Conservation (phyloP, 2,113 vertebrate genomes). For the Tonatia bakeri region DNA sequence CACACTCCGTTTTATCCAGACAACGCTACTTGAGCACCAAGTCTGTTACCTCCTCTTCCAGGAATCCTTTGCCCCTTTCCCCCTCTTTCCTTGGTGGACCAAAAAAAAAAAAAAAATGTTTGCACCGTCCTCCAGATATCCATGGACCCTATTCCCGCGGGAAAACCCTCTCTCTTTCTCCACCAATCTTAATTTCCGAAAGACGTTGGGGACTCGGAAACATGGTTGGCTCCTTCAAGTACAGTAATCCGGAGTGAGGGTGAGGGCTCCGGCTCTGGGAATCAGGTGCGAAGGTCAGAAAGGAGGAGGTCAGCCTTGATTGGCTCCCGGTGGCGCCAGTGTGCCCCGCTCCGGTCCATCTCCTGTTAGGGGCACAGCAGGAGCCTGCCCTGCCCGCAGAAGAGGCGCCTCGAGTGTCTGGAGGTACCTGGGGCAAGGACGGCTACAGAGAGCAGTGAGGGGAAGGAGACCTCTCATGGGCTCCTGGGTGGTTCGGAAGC, state of each 20-base stretch:
- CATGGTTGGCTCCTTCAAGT: background rate
- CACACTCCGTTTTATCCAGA: background rate
- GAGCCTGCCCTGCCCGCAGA: background rate
- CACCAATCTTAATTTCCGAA: background rate
- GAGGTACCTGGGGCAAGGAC: background rate
- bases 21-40: background rate
- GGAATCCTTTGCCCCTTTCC: background rate
- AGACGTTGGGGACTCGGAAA: background rate
- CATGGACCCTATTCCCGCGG: background rate
- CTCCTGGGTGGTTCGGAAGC: slow-evolving; percentile 41
- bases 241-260: background rate
- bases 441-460: background rate
- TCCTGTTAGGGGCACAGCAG: background rate
- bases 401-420: background rate
- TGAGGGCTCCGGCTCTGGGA: slow-evolving; percentile 8
- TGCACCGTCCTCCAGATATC: background rate
- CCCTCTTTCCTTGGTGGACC: background rate
- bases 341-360: background rate
- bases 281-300: slow-evolving; percentile 65
- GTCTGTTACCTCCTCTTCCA: background rate
- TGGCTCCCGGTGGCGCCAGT: background rate
- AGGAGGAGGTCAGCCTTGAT: slow-evolving; percentile 26
- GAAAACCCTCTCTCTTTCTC: background rate
- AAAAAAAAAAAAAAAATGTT: background rate
- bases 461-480: background rate